Evolutionary conservation across 2,113 vertebrate genomes (phyloP).

Genomic region (Verasper variegatus): DNA sequence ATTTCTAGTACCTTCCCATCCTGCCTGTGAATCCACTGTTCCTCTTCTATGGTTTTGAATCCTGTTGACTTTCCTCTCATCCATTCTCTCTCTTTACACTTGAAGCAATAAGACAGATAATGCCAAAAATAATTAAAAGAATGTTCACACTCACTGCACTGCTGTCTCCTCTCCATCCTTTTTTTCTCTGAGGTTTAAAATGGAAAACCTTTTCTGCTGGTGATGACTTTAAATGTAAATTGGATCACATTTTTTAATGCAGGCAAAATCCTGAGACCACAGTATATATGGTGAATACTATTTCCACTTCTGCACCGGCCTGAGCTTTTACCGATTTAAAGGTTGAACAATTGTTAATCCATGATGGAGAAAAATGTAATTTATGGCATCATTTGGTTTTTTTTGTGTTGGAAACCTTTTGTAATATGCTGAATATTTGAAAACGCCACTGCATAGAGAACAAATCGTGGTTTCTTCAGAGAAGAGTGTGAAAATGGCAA

Average conservation of each 20-base stretch:
- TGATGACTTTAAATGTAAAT: neutral
- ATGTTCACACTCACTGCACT: slow-evolving; percentile 26
- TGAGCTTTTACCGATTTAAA: too few relatives aligned
- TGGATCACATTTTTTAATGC: neutral
- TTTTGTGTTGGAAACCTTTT: too few relatives aligned
- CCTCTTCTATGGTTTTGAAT: slow-evolving; percentile 27
- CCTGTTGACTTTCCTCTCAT: neutral
- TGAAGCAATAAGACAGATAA: slow-evolving; percentile 42
- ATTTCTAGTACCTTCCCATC: neutral
- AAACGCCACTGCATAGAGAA: too few relatives aligned
- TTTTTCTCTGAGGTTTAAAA: neutral
- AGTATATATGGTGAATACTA: too few relatives aligned
- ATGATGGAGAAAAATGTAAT: too few relatives aligned
- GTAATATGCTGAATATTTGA: too few relatives aligned
- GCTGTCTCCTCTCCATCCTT: neutral
- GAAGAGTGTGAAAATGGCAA: too few relatives aligned
- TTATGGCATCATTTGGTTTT: too few relatives aligned
- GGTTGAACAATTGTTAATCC: too few relatives aligned
- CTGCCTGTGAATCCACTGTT: neutral
- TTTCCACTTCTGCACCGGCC: too few relatives aligned
- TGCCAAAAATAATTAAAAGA: slow-evolving; percentile 46
- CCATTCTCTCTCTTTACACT: slow-evolving; percentile 5
- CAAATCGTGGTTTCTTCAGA: too few relatives aligned
- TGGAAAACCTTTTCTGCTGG: neutral
- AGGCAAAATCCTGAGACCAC: neutral